phyloP scores from a whole-genome alignment of 2,797 vertebrate species.

The Pseudochromis fuscus region DNA sequence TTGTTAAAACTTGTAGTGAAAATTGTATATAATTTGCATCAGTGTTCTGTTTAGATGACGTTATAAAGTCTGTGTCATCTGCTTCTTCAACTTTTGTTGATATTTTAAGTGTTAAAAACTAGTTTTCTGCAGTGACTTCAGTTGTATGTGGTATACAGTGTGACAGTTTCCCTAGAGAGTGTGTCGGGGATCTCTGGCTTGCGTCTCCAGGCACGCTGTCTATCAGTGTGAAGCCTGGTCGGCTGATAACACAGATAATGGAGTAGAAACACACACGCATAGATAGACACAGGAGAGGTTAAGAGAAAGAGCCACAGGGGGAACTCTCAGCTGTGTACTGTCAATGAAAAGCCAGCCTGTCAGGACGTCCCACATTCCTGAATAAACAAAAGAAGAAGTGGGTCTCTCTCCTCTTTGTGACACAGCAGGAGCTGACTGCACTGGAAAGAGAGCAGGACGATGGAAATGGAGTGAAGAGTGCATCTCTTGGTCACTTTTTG shows the following conservation, averaged over 20 bases:
- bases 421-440: constrained; percentile 52
- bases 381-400: constrained; percentile 78
- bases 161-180: constrained; percentile 22
- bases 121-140: not conserved
- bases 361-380: constrained; percentile 81
- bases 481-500: constrained; percentile 15
- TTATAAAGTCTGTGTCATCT: not conserved
- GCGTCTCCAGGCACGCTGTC: constrained; percentile 41
- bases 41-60: not conserved
- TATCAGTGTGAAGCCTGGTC: constrained; percentile 44
- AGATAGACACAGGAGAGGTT: constrained; percentile 24
- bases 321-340: constrained; percentile 73
- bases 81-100: not conserved
- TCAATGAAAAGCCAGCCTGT: constrained; percentile 74
- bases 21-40: not conserved
- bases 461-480: not conserved
- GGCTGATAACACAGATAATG: constrained; percentile 71
- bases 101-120: not conserved
- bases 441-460: constrained; percentile 33
- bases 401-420: constrained; percentile 59
- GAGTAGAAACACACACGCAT: constrained; percentile 34
- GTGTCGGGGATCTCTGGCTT: constrained; percentile 41
- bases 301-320: constrained; percentile 59
- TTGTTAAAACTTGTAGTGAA: constrained; percentile 36
- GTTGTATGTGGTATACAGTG: constrained; percentile 11